phyloP scores from a whole-genome alignment of 2,113 vertebrate genomes.

The Jaculus jaculus region DNA sequence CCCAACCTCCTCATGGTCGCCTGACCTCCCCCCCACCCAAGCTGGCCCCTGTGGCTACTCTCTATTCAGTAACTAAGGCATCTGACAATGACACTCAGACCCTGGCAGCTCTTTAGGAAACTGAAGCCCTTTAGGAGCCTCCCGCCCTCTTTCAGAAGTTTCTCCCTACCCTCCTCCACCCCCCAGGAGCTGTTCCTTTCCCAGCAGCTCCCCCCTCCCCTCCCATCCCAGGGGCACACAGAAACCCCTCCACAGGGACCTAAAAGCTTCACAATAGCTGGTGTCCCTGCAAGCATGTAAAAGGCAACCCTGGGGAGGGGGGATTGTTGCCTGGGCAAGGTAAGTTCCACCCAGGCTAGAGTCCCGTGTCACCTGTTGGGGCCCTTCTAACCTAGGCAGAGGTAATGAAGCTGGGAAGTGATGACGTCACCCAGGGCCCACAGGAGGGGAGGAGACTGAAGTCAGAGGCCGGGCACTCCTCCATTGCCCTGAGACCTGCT shows the following conservation, averaged over 20 bases:
- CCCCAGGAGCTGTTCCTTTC: neutral
- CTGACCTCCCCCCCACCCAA: accelerated
- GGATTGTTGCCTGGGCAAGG: neutral
- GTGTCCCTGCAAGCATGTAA: accelerated
- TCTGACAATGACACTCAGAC: neutral
- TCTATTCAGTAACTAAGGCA: neutral
- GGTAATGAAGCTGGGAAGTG: neutral
- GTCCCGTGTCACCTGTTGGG: neutral
- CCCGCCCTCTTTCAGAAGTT: neutral
- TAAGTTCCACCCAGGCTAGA: neutral
- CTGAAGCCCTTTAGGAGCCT: neutral
- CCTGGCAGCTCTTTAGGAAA: neutral
- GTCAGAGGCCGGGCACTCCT: conserved; percentile 58
- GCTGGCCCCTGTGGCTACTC: neutral
- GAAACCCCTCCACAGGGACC: neutral
- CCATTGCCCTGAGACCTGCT: neutral
- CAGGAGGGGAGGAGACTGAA: conserved; percentile 30
- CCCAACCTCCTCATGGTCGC: neutral
- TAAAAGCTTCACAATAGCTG: neutral
- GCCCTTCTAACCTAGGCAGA: neutral
- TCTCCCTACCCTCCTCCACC: neutral
- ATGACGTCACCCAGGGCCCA: conserved; percentile 56
- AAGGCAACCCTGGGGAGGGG: accelerated
- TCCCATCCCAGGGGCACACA: accelerated
- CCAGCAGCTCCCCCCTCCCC: too few species aligned